Base-by-base conservation (phyloP, 2,113 vertebrate genomes). In the Tinamus guttatus region DNA sequence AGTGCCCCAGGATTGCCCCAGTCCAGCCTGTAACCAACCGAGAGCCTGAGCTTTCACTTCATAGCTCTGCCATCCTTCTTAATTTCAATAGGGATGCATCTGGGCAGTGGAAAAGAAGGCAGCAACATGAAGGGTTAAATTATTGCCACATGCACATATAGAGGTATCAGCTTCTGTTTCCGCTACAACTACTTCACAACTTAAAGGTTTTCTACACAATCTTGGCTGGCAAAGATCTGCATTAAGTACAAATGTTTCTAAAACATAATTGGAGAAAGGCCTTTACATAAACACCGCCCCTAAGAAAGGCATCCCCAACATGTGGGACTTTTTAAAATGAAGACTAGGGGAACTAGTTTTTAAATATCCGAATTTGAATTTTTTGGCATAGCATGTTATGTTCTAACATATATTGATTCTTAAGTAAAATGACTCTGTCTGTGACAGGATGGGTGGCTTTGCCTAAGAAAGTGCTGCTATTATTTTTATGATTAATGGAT, bases 391-490 rank as follows among this genome's bases (percentile, higher is more conserved):
- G 16, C 38, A 34, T 13, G 49, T 21, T n/a, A 87, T 71, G 6
- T 38, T 90, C 36, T 63, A 17, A 47, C 22, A 75, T 91, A 32
- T 63, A 82, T 8, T 43, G 32, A 89, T 5, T 56, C 16, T 65
- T 38, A 81, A 67, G 22, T 68, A 41, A 84, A 5, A 60, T 4
- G 12, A 59, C 6, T 78, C 73, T 43, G 60, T 28, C 49, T 62
- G 11, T 2, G 15, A 49, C 49, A 22, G 1, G 12, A 9, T 24
- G 3, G 4, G 6, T 16, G 5, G 14, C 41, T 77, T 74, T 4
- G 43, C 12, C 14, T 56, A 43, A 24, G 25, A 73, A 84, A 84
- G 7, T 36, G 34, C 11, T 80, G 24, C 16, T 38, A 24, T 47
- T 71, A 51, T 70, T 81, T 20, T 62, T 70, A 51, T 62, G 13